A percentile compares a stretch with the other conserved stretches of the same genome.
These are phyloP conservation scores for Myotis daubentonii DNA, from an alignment of 2,797 vertebrate genomes.

Conservation along the genomic window DNA sequence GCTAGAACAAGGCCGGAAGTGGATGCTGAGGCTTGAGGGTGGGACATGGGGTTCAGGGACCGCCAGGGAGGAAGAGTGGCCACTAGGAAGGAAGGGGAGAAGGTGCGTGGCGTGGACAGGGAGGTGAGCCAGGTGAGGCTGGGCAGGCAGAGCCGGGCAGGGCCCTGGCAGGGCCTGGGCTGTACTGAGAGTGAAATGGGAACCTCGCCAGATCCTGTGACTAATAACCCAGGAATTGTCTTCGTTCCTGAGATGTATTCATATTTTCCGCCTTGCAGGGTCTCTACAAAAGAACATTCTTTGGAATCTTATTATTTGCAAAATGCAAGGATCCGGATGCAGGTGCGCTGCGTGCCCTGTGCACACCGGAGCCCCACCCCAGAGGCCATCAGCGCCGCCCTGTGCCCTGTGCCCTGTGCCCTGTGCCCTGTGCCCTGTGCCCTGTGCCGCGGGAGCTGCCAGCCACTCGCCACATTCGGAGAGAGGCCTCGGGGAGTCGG, in stretches of 20 bases:
- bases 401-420: neutral
- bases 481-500: fast-evolving
- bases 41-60: neutral
- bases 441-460: fast-evolving
- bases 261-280: neutral
- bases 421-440: neutral
- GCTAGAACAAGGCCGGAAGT: neutral
- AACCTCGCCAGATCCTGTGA: neutral
- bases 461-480: too few relatives aligned
- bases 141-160: neutral
- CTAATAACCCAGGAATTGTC: neutral
- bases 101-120: fast-evolving
- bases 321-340: neutral
- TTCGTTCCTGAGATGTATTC: neutral
- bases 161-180: neutral
- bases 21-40: fast-evolving
- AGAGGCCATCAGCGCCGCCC: fast-evolving
- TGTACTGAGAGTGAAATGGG: neutral
- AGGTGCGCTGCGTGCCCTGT: fast-evolving
- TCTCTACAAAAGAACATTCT: neutral
- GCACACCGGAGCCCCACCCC: neutral
- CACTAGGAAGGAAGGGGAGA: neutral
- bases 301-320: constrained; percentile 29
- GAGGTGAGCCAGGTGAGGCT: too few relatives aligned
- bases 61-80: neutral